These are phyloP conservation scores for Scaptomyza caliginosa DNA, from an alignment of 2,888 invertebrate species.

Conservation along the genomic window DNA sequence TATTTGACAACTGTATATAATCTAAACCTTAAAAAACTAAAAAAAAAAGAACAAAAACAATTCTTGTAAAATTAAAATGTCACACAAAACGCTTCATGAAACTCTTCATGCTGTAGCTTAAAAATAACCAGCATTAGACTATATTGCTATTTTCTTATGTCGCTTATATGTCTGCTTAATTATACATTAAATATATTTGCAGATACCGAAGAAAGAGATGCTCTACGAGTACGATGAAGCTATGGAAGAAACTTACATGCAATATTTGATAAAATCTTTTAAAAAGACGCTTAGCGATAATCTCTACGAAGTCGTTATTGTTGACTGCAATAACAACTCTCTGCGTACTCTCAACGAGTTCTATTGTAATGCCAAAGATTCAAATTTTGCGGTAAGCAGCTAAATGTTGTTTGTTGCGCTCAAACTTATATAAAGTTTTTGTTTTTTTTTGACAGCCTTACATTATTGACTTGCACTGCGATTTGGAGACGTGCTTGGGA, in stretches of 20 bases:
- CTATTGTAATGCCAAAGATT: slow-evolving; percentile 91
- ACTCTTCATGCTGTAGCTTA: neutral
- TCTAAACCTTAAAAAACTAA: neutral
- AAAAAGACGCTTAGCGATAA: slow-evolving; percentile 95
- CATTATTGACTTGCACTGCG: slow-evolving; percentile 94
- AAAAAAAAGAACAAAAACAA: neutral
- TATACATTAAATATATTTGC: neutral
- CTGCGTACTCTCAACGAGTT: slow-evolving; percentile 93
- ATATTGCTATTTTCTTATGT: neutral
- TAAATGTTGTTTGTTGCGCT: neutral
- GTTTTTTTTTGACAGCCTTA: slow-evolving; percentile 89
- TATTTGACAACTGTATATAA: too few species aligned
- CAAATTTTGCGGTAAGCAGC: slow-evolving; percentile 81
- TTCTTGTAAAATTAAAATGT: neutral
- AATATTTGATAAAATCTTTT: slow-evolving; percentile 93
- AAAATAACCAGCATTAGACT: neutral
- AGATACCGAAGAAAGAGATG: slow-evolving; percentile 85
- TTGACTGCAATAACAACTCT: slow-evolving; percentile 95
- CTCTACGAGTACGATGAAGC: slow-evolving; percentile 92
- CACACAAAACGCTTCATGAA: neutral
- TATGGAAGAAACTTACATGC: slow-evolving; percentile 92
- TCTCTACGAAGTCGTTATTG: slow-evolving; percentile 95
- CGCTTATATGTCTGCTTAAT: neutral
- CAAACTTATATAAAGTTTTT: slow-evolving; percentile 10
- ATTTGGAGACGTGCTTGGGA: slow-evolving; percentile 90